Conservation (phyloP, 2,113 vertebrate species). For the Lepidiolamprologus cunningtoni region DNA sequence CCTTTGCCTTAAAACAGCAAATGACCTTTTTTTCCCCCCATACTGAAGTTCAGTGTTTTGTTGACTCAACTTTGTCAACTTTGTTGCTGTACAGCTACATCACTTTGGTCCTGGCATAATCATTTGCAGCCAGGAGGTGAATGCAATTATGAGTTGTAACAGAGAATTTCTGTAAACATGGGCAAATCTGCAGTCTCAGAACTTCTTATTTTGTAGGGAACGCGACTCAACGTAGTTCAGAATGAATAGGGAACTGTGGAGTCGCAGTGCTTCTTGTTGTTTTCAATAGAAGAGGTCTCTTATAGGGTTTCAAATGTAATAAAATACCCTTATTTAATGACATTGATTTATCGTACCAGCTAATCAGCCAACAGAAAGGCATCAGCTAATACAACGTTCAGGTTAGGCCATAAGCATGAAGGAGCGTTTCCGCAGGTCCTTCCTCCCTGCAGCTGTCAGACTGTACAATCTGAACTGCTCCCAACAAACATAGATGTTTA, state of each 20-base stretch:
- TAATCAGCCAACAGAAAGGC: neutral
- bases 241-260: neutral
- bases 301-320: neutral
- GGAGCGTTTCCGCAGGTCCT: too few relatives aligned
- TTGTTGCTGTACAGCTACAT: neutral
- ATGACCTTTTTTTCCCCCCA: accelerated
- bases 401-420: neutral
- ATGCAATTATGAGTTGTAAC: neutral
- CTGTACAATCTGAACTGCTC: too few relatives aligned
- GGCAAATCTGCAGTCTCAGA: neutral
- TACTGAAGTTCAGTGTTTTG: neutral
- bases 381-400: neutral
- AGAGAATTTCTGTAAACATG: neutral
- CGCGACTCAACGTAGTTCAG: neutral
- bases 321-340: neutral
- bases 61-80: neutral
- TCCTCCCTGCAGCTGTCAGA: too few relatives aligned
- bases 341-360: neutral
- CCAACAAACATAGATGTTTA: too few relatives aligned
- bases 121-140: neutral
- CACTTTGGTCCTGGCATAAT: neutral
- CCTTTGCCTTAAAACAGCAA: neutral
- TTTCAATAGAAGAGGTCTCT: neutral
- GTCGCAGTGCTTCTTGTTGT: neutral
- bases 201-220: neutral